Evolutionary conservation across 2,888 invertebrate genomes (phyloP).

Genomic region (Steinernema scapterisci): DNA sequence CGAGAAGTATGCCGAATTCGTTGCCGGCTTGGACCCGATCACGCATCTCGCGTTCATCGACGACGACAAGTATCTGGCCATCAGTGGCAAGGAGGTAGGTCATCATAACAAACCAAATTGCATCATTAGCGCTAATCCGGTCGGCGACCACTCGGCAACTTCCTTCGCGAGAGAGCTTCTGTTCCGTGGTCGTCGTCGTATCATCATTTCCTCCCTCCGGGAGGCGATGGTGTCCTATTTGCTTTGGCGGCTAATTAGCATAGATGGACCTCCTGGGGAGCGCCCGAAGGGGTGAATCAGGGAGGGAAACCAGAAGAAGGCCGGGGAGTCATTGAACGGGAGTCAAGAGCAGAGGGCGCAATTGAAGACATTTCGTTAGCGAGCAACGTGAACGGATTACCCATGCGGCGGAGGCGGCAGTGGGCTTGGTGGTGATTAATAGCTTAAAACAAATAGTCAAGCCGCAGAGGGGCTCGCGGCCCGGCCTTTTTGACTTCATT

Average conservation of each 20-base stretch:
- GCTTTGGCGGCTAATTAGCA: slow-evolving; percentile 32
- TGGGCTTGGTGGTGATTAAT: slow-evolving; percentile 20
- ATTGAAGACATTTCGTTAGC: too few relatives aligned
- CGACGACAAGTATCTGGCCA: slow-evolving; percentile 41
- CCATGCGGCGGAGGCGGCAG: slow-evolving; percentile 18
- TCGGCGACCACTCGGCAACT: not conserved
- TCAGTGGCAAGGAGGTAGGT: slow-evolving; percentile 45
- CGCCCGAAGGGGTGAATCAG: not conserved
- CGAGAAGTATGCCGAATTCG: slow-evolving; percentile 42
- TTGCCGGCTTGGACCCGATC: slow-evolving; percentile 43
- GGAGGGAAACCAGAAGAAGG: not conserved
- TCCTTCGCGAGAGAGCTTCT: slow-evolving; percentile 14
- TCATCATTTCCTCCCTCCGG: slow-evolving; percentile 27
- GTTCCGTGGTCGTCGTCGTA: slow-evolving; percentile 29
- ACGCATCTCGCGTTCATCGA: slow-evolving; percentile 41
- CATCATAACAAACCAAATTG: slow-evolving; percentile 19
- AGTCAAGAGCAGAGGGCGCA: not conserved
- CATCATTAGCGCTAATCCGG: slow-evolving; percentile 33
- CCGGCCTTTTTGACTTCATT: slow-evolving; percentile 26
- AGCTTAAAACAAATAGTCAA: slow-evolving; percentile 10
- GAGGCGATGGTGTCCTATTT: slow-evolving; percentile 24
- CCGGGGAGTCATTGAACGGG: not conserved
- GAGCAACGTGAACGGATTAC: slow-evolving; percentile 16
- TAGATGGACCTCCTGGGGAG: slow-evolving; percentile 11
- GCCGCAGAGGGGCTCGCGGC: not conserved